Conservation (phyloP, 2,797 vertebrate genomes). For the Microctenopoma steveboyesi region DNA sequence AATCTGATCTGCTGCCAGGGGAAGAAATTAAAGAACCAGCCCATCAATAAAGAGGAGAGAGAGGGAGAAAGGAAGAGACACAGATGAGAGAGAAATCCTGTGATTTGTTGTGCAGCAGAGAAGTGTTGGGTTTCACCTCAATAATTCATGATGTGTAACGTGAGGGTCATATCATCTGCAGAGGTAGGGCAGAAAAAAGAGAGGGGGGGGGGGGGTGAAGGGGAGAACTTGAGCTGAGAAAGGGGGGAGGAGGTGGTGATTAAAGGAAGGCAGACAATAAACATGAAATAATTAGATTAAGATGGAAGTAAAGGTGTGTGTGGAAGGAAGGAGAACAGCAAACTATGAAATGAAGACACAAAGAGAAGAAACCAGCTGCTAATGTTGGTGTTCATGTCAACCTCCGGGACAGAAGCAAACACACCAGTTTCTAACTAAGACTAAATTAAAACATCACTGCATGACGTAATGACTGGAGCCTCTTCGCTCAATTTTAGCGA, state of each 20-base stretch:
- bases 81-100: conserved; percentile 34
- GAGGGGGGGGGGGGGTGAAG: not conserved
- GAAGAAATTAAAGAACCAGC: conserved; percentile 55
- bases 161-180: conserved; percentile 56
- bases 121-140: conserved; percentile 72
- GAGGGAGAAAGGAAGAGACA: conserved; percentile 48
- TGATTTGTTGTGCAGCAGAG: conserved; percentile 68
- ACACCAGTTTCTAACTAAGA: not conserved
- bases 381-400: not conserved
- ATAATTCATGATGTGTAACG: conserved; percentile 77
- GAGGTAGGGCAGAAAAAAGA: conserved; percentile 8
- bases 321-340: not conserved
- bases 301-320: not conserved
- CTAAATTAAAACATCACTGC: conserved; percentile 8
- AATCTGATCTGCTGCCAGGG: conserved; percentile 58
- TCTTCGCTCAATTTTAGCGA: not conserved
- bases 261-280: conserved; percentile 12
- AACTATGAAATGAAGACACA: not conserved
- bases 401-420: conserved; percentile 7
- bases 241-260: conserved; percentile 4
- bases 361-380: not conserved
- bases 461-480: not conserved
- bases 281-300: conserved; percentile 13
- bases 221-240: conserved; percentile 32
- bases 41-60: conserved; percentile 60